Conservation (phyloP, 2,113 vertebrate genomes). For the Campylomormyrus tamandua region DNA sequence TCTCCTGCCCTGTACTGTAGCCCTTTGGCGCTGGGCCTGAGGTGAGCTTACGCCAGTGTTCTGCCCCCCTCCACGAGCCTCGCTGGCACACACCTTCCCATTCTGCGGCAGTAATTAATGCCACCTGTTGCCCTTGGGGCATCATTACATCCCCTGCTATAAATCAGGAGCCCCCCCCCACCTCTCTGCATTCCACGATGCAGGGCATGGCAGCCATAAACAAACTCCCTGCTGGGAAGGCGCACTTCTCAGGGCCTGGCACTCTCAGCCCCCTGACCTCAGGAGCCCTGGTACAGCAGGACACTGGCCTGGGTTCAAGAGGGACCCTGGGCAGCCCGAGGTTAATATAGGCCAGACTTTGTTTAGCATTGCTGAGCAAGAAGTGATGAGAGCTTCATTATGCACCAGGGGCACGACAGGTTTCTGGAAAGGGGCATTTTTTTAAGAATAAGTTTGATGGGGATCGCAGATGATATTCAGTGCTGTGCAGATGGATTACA, state of each 20-base stretch:
- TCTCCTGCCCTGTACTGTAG: neutral
- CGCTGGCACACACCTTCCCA: conserved; percentile 26
- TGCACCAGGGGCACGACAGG: neutral
- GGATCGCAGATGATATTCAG: neutral
- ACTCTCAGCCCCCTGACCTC: conserved; percentile 28
- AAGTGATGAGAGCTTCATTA: neutral
- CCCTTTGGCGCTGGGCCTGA: conserved; percentile 7
- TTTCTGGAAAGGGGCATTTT: neutral
- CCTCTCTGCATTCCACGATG: neutral
- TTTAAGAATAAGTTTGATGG: neutral
- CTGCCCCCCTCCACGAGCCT: neutral
- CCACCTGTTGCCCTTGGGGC: conserved; percentile 58
- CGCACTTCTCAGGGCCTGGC: conserved; percentile 45
- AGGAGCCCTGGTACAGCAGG: neutral
- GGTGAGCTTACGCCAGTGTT: neutral
- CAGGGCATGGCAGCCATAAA: conserved; percentile 33
- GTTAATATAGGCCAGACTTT: conserved; percentile 38
- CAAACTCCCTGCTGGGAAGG: conserved; percentile 15
- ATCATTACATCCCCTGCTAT: conserved; percentile 45
- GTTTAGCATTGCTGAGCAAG: neutral
- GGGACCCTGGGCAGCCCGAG: conserved; percentile 21
- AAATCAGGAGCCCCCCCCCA: conserved; percentile 27
- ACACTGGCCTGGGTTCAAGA: neutral
- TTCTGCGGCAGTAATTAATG: conserved; percentile 51
- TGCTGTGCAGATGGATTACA: neutral